phyloP scores from a whole-genome alignment of 2,113 vertebrate genomes.

The Elachura formosa region DNA sequence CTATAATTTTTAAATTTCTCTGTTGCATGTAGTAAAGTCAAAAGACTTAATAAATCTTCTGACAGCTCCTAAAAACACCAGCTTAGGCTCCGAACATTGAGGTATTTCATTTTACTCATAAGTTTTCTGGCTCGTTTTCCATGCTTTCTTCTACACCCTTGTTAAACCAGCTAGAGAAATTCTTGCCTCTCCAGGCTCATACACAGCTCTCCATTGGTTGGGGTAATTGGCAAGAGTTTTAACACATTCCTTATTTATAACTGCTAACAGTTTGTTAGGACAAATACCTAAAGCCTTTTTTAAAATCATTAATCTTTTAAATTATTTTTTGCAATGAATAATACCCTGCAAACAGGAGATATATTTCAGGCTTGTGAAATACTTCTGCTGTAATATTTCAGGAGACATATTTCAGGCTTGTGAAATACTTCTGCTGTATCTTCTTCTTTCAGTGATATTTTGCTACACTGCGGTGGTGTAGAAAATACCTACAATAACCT shows the following conservation, averaged over 20 bases:
- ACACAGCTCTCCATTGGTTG: neutral
- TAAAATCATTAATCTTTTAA: conserved; percentile 43
- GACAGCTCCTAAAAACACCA: conserved; percentile 59
- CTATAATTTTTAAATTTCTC: conserved; percentile 44
- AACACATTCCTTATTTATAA: conserved; percentile 60
- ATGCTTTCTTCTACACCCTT: conserved; percentile 47
- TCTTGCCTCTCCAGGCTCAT: conserved; percentile 28
- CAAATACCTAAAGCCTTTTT: conserved; percentile 57
- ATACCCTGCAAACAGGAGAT: neutral
- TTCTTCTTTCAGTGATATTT: neutral
- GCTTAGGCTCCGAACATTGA: conserved; percentile 30
- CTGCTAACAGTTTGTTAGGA: conserved; percentile 59
- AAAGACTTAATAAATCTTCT: conserved; percentile 67
- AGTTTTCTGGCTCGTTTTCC: conserved; percentile 50
- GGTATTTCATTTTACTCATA: conserved; percentile 57
- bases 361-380: neutral
- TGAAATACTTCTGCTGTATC: neutral
- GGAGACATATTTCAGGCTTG: neutral
- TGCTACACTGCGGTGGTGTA: neutral
- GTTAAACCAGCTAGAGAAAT: conserved; percentile 42
- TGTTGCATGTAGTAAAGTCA: conserved; percentile 47
- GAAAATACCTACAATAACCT: neutral
- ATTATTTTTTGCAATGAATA: neutral
- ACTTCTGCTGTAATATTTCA: neutral
- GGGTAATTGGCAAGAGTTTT: conserved; percentile 49